Conservation (phyloP, 2,888 invertebrate species). For the Parnassius smintheus region DNA sequence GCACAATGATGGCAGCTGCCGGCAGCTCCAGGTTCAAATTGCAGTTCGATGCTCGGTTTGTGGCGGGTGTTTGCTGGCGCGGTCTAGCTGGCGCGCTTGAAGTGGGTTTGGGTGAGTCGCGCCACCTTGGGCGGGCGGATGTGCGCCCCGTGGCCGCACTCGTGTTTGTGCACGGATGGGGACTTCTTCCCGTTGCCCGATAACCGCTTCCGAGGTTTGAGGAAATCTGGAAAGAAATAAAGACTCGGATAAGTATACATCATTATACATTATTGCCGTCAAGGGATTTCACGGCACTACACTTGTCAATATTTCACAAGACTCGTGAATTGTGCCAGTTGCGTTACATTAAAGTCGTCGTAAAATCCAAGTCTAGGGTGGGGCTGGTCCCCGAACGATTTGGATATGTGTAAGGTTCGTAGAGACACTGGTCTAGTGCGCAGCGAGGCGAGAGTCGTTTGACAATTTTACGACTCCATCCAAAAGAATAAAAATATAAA, state of each 20-base stretch:
- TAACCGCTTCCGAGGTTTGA: conserved; percentile 84
- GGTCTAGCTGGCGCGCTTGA: conserved; percentile 72
- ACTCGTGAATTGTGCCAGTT: conserved; percentile 39
- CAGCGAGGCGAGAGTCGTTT: conserved; percentile 43
- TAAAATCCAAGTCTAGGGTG: conserved; percentile 48
- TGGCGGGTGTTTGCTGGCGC: conserved; percentile 32
- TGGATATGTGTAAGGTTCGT: conserved; percentile 62
- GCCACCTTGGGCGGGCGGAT: conserved; percentile 76
- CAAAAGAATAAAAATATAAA: conserved; percentile 53
- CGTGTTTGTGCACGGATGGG: conserved; percentile 70
- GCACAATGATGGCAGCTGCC: conserved; percentile 27
- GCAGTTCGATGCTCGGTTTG: conserved; percentile 37
- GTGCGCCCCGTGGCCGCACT: conserved; percentile 70
- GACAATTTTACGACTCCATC: conserved; percentile 69
- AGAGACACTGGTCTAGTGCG: conserved; percentile 51
- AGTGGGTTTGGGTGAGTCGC: conserved; percentile 63
- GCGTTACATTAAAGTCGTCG: conserved; percentile 52
- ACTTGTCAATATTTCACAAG: conserved; percentile 28
- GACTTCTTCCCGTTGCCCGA: conserved; percentile 75
- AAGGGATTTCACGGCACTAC: background rate
- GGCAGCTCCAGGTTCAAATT: conserved; percentile 15
- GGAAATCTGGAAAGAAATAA: conserved; percentile 81
- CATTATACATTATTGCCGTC: background rate
- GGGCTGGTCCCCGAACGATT: conserved; percentile 43
- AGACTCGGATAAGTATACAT: conserved; percentile 30